Conservation (phyloP, 1,140 invertebrate genomes). For the Colletes latitarsis region DNA sequence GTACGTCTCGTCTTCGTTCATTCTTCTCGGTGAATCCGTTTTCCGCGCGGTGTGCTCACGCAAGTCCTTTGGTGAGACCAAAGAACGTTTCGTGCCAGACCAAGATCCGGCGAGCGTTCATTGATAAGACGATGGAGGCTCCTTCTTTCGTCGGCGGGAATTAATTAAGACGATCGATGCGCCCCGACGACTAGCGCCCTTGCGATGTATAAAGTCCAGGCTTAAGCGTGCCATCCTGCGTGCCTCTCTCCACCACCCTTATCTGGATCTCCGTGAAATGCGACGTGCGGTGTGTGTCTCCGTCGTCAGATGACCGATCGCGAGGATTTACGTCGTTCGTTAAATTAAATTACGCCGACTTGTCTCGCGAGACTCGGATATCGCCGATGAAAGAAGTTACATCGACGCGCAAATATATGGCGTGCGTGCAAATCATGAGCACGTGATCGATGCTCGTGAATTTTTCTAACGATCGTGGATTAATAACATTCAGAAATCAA, state of each 20-base stretch:
- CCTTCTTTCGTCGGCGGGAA: constrained; percentile 25
- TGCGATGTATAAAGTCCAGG: background rate
- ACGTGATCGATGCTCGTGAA: background rate
- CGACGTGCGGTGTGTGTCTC: constrained; percentile 43
- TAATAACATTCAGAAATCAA: no score
- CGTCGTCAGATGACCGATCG: constrained; percentile 43
- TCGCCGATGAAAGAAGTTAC: constrained; percentile 16
- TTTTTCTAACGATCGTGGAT: background rate
- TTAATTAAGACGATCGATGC: constrained; percentile 55
- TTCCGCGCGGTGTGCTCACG: background rate
- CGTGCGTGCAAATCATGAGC: background rate
- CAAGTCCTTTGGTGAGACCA: background rate
- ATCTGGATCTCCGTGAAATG: constrained; percentile 50
- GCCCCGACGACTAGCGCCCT: constrained; percentile 27
- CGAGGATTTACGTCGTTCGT: constrained; percentile 45
- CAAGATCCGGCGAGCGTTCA: constrained; percentile 20
- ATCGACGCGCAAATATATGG: background rate
- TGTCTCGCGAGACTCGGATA: constrained; percentile 6
- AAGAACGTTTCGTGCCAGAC: constrained; percentile 20
- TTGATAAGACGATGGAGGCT: constrained; percentile 32
- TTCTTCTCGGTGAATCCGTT: background rate
- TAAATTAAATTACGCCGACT: constrained; percentile 50
- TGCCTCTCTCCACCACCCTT: constrained; percentile 28
- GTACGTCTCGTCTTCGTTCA: background rate
- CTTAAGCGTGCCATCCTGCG: constrained; percentile 42